Evolutionary conservation across 2,797 vertebrate species (phyloP).

Genomic region (Sphenopsis melanotis): DNA sequence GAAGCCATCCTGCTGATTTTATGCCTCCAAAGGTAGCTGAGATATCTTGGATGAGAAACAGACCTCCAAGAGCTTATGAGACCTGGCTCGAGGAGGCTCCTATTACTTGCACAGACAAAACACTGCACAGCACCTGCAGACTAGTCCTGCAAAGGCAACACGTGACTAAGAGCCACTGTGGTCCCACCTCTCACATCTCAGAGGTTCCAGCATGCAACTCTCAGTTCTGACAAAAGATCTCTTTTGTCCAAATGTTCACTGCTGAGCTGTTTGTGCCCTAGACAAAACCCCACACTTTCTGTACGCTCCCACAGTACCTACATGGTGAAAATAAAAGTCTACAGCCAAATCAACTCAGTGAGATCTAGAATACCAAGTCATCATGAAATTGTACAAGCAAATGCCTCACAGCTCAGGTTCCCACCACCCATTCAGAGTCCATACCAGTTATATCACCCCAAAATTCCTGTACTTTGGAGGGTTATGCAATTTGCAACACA

Average conservation of each 20-base stretch:
- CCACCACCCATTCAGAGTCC: neutral
- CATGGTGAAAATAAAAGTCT: neutral
- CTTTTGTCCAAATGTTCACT: neutral
- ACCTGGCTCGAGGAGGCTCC: too few species aligned
- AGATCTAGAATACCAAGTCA: neutral
- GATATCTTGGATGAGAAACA: too few species aligned
- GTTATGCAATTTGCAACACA: neutral
- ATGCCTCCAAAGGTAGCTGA: too few species aligned
- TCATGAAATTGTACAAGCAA: neutral
- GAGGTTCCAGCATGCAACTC: neutral
- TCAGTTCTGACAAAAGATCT: neutral
- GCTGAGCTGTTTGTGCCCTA: neutral
- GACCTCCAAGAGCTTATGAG: too few species aligned
- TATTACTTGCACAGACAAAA: neutral
- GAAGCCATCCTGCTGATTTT: too few species aligned
- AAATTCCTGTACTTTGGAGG: neutral
- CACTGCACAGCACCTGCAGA: neutral
- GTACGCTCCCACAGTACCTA: neutral
- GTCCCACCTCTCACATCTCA: neutral
- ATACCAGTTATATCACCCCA: neutral
- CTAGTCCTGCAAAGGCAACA: rapidly evolving
- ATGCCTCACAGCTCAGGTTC: neutral
- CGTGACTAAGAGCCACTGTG: neutral
- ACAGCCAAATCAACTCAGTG: neutral
- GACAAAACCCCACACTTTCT: neutral